These are phyloP conservation scores for Megaptera novaeangliae DNA, from an alignment of 2,113 vertebrate species.

Conservation along the genomic window DNA sequence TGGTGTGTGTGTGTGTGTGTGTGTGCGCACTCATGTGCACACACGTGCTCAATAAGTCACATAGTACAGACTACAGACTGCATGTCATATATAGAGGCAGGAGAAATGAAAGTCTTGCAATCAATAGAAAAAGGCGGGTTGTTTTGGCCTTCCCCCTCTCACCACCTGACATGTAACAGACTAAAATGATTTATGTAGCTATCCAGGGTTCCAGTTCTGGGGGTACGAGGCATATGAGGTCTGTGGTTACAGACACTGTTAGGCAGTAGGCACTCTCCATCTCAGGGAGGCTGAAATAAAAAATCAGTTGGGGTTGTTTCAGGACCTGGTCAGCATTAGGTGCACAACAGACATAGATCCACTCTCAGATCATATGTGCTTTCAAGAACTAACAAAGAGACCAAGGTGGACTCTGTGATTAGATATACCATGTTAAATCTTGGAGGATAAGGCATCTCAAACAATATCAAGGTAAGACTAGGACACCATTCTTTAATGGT, in stretches of 20 bases:
- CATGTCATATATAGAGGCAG: neutral
- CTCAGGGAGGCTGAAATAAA: neutral
- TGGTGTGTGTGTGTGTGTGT: neutral
- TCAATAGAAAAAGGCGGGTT: neutral
- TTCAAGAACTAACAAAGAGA: neutral
- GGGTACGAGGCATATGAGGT: neutral
- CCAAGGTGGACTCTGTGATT: neutral
- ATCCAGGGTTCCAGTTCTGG: neutral
- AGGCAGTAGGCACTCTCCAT: neutral
- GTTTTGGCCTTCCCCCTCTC: neutral
- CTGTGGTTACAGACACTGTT: neutral
- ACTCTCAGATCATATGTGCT: neutral
- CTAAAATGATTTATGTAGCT: neutral
- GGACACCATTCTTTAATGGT: neutral
- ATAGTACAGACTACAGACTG: neutral
- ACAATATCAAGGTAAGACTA: neutral
- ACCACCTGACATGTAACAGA: neutral
- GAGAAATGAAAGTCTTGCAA: neutral
- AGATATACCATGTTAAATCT: neutral
- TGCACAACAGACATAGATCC: neutral
- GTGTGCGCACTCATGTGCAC: neutral
- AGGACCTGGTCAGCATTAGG: neutral
- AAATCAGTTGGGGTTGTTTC: neutral
- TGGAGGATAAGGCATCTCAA: neutral
- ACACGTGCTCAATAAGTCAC: neutral